These are phyloP conservation scores for Aphodius granarius DNA, from an alignment of 2,888 invertebrate genomes.

Conservation along the genomic window DNA sequence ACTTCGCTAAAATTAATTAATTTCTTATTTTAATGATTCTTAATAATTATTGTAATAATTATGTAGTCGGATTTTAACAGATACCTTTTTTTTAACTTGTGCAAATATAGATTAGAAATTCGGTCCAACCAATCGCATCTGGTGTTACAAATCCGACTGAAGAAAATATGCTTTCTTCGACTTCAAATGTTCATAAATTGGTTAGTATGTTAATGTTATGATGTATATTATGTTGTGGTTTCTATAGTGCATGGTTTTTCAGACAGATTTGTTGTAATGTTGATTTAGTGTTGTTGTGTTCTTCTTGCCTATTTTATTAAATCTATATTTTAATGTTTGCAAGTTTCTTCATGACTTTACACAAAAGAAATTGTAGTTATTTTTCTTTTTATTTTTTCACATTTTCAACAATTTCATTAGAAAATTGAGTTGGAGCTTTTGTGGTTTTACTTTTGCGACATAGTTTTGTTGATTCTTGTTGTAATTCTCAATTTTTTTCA, in stretches of 20 bases:
- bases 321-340: too few relatives aligned
- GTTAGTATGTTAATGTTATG: neutral
- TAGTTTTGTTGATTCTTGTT: too few relatives aligned
- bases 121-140: neutral
- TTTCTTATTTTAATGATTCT: constrained; percentile 1
- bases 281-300: neutral
- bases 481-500: too few relatives aligned
- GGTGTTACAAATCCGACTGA: neutral
- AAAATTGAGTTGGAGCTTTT: too few relatives aligned
- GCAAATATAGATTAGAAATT: neutral
- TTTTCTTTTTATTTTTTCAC: too few relatives aligned
- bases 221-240: neutral
- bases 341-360: too few relatives aligned
- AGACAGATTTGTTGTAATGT: neutral
- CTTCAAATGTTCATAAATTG: neutral
- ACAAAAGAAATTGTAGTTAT: too few relatives aligned
- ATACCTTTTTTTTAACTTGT: neutral
- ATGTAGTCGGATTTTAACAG: neutral
- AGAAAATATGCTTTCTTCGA: neutral
- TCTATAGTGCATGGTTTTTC: neutral
- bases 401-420: too few relatives aligned
- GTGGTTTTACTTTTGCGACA: too few relatives aligned
- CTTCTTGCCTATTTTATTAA: neutral
- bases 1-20: neutral
- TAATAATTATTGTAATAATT: neutral